Base-by-base conservation (phyloP, 2,113 vertebrate species). In the Corynorhinus townsendii region DNA sequence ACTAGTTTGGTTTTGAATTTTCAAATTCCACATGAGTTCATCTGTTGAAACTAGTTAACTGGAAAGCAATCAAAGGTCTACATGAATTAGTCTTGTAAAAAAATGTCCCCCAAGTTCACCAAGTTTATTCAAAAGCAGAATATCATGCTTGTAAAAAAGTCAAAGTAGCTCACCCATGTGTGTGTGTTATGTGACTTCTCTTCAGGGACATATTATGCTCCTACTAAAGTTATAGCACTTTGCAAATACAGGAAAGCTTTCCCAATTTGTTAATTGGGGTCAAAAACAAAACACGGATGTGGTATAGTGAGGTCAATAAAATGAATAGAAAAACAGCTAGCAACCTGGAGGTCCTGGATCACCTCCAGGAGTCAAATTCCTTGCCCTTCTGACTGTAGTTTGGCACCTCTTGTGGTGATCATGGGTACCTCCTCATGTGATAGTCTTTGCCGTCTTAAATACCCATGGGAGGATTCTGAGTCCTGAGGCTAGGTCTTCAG, bases 61-160 rank as follows among this genome's bases (percentile, higher is more conserved):
- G 72, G 89, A 91, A 96, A 83, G 91, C 96, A 95, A 73, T 95
- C 90, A 96, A 89, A 88, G 20, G 33, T 96, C 64, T 75, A 76
- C 62, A 91, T 94, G 64, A 38, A 94, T 83, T 83, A 69, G 14
- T 24, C 56, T 64, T 79, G 66, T 19, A 73, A 82, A 77, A 16
- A 19, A 43, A 73, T 94, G 54, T 71, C 4, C 16, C 59, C 47
- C 90, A 69, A 56, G 47, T 59, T 91, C 30, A 33, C 2, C 19
- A 38, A 54, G 71, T 95, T 95, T 83, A 73, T 83, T 94, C 30
- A 96, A 83, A 96, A 96, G 85, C 83, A 96, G 76, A 62, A 26
- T 22, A n/a, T 86, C 52, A 43, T 45, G 14, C 2, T 24, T 30
- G 7, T 93, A 56, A 91, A 76, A 68, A 96, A 88, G 79, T 47